Conservation (phyloP, 2,797 vertebrate genomes). For the Sebastes iracundus region DNA sequence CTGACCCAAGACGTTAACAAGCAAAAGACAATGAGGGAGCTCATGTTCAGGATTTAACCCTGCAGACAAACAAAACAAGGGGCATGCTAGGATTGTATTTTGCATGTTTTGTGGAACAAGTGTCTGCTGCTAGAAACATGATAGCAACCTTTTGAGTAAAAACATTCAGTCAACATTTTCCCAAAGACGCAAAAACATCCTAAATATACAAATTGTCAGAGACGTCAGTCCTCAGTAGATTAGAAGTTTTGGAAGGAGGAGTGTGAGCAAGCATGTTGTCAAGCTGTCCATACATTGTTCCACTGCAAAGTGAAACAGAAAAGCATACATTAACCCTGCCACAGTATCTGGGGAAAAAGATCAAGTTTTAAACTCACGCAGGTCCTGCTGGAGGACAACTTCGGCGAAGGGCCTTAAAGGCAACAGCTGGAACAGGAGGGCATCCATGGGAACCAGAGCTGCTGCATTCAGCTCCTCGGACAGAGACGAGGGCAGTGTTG, state of each 20-base stretch:
- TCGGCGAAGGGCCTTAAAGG: constrained; percentile 86
- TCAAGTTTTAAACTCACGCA: constrained; percentile 76
- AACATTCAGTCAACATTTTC: background rate
- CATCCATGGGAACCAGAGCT: constrained; percentile 88
- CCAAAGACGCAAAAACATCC: background rate
- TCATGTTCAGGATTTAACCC: constrained; percentile 83
- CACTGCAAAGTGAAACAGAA: background rate
- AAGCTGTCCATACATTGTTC: too few relatives aligned
- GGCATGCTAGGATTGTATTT: background rate
- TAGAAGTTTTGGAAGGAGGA: background rate
- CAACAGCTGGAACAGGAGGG: constrained; percentile 87
- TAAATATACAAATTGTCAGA: background rate
- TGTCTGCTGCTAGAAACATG: background rate
- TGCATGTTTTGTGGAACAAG: background rate
- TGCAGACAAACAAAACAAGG: constrained; percentile 56
- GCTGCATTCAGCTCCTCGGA: constrained; percentile 85
- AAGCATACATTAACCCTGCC: background rate
- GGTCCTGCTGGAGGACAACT: constrained; percentile 80
- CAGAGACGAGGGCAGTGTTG: constrained; percentile 74
- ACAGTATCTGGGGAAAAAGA: background rate
- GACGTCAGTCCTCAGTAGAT: background rate
- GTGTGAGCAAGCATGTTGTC: too few relatives aligned
- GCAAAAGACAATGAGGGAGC: constrained; percentile 89
- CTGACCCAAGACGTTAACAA: constrained; percentile 86
- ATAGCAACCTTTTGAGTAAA: background rate